Base-by-base conservation (phyloP, 2,797 vertebrate genomes). In the Alauda arvensis region DNA sequence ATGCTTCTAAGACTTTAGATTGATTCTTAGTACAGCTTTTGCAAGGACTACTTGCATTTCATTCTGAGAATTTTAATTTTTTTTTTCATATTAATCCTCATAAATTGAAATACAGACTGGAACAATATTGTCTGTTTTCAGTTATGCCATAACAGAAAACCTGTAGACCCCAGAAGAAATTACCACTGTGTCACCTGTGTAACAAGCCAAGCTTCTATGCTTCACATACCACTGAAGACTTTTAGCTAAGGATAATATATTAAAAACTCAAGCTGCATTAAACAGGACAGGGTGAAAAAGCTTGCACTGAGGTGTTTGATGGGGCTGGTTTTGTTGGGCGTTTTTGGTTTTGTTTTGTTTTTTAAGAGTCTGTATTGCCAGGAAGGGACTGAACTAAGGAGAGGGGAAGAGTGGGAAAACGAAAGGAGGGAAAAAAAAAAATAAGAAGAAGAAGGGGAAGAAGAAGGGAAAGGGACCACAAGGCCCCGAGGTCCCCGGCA, bases 101-200 rank as follows among this genome's bases (percentile, higher is more conserved):
- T 42, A 40, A 83, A 51, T 2, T 12, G 21, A 91, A 57, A 63
- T 6, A 31, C 21, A 18, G 8, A 14, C 33, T 3, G 10, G 34
- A 60, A 49, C 13, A 17, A 42, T 18, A 46, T 6, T 4, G 1
- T 15, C 45, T 65, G 17, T 17, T 68, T 72, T 49, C 29, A 10
- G 3, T 18, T 31, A 14, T 3, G 26, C 12, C 14, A 6, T 19
- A 19, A 59, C 4, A 45, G 37, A 66, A 80, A 67, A 18, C 1
- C 12, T 8, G 15, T 13, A 48, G 40, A 68, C 6, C 3, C 9
- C 29, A 42, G 12, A 52, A 67, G 25, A 75, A 88, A 40, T 37
- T 0, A n/a, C 12, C 8, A 1, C 12, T 4, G 0, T 4, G 11
- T 6, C 23, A 33, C 17, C 34, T 17, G 42, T 6, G 3, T 31